Percentiles rank a stretch among this genome's conserved stretches.
Evolutionary conservation across 2,797 vertebrate genomes (phyloP).

Genomic region (Arnoldichthys spilopterus): DNA sequence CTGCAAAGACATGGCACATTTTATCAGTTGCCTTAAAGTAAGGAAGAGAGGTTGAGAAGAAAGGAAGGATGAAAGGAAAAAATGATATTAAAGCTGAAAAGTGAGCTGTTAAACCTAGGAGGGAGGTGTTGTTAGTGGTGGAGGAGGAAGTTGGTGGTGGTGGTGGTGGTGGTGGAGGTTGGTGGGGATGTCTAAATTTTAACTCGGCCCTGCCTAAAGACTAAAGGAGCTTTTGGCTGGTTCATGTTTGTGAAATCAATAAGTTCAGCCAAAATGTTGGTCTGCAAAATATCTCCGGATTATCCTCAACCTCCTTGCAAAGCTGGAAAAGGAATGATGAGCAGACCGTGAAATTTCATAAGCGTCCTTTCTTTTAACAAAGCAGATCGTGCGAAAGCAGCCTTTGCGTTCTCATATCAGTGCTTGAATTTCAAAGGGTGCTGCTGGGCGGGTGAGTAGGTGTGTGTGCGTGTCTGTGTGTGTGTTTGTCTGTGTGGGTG

Average conservation of each 20-base stretch:
- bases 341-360: not conserved
- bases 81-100: slow-evolving; percentile 5
- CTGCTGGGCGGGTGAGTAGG: not conserved
- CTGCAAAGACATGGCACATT: slow-evolving; percentile 68
- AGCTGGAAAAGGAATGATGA: not conserved
- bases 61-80: not conserved
- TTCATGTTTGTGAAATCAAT: slow-evolving; percentile 1
- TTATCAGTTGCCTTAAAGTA: slow-evolving; percentile 42
- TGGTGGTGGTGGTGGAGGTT: no score
- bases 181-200: not conserved
- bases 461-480: not conserved
- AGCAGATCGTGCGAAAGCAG: slow-evolving; percentile 1
- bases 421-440: slow-evolving; percentile 2
- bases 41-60: not conserved
- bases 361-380: not conserved
- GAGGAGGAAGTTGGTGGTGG: no score
- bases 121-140: not conserved
- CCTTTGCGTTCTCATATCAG: not conserved
- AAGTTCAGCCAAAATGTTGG: not conserved
- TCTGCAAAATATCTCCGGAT: not conserved
- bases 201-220: not conserved
- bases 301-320: not conserved
- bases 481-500: no score
- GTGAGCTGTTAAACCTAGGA: slow-evolving; percentile 11
- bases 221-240: not conserved